These are phyloP conservation scores for Hemicordylus capensis DNA, from an alignment of 2,113 vertebrate genomes.

Conservation along the genomic window DNA sequence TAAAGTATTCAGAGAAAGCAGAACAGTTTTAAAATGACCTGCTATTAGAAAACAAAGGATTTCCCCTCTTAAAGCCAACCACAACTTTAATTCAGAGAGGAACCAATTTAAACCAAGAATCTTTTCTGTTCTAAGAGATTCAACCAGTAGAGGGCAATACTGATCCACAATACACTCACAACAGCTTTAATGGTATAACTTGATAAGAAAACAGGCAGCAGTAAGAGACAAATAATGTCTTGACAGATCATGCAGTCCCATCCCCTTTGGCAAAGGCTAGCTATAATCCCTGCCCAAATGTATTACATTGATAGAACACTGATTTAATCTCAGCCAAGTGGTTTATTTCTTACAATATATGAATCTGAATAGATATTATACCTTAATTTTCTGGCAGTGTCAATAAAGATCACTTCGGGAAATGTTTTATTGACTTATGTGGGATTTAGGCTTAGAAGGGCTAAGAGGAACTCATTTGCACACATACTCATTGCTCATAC, in stretches of 20 bases:
- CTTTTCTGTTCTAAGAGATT: background rate
- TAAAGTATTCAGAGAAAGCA: background rate
- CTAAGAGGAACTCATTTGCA: background rate
- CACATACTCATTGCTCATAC: background rate
- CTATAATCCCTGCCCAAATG: background rate
- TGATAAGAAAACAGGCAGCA: background rate
- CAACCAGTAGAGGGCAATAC: conserved; percentile 59
- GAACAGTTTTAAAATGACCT: background rate
- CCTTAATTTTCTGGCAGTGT: background rate
- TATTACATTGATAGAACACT: background rate
- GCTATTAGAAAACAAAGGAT: background rate
- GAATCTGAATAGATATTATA: background rate
- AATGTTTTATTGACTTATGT: background rate
- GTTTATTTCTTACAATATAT: background rate
- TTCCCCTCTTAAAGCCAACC: background rate
- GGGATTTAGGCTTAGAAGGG: background rate
- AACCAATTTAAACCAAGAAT: background rate
- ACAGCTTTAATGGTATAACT: background rate
- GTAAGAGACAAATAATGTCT: background rate
- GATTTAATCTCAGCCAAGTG: background rate
- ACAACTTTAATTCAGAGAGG: background rate
- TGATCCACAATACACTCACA: background rate
- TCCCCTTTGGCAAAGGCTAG: background rate
- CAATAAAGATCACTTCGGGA: background rate
- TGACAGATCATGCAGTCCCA: background rate